phyloP scores from a whole-genome alignment of 2,113 vertebrate species.

The Erpornis zantholeuca region DNA sequence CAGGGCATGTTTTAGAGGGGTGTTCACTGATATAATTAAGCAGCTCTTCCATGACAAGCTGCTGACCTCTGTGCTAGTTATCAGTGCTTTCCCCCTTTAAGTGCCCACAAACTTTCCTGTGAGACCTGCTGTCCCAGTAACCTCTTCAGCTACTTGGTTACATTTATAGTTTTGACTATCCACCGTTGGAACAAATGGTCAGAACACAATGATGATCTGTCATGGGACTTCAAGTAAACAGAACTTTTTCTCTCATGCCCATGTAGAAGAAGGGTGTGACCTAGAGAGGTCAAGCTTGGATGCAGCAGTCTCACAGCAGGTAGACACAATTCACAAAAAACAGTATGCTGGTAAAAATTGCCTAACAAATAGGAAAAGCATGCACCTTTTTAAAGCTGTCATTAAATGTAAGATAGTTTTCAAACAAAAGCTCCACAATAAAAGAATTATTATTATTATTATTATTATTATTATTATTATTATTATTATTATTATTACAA shows the following conservation, averaged over 20 bases:
- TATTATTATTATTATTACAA: background rate
- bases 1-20: background rate
- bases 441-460: background rate
- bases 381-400: background rate
- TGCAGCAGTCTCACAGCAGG: background rate
- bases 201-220: background rate
- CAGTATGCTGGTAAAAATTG: background rate
- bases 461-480: background rate
- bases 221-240: background rate
- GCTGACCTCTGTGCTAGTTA: background rate
- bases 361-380: background rate
- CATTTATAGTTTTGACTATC: background rate
- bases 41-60: background rate
- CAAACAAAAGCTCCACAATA: background rate
- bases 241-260: background rate
- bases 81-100: background rate
- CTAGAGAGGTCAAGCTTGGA: background rate
- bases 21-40: background rate
- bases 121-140: background rate
- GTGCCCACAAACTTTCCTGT: background rate
- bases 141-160: background rate
- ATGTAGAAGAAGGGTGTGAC: background rate
- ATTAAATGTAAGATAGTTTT: background rate
- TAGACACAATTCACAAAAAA: background rate
- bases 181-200: background rate